Conservation (phyloP, 2,888 invertebrate species). For the Eucera pruinosa region DNA sequence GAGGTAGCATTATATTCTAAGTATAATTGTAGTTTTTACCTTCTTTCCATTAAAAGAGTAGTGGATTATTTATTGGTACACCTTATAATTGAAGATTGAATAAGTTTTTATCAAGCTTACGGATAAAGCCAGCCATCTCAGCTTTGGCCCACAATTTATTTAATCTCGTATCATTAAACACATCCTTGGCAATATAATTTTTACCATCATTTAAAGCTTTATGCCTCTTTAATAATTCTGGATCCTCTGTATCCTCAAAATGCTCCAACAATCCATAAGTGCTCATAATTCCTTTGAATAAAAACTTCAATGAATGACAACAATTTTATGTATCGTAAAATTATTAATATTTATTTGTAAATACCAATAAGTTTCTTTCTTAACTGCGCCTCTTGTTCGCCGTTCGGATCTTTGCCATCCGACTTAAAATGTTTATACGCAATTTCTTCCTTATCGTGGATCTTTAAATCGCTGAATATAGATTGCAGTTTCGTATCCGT, state of each 20-base stretch:
- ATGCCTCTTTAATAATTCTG: conserved; percentile 86
- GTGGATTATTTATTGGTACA: no score
- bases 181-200: conserved; percentile 86
- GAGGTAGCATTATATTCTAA: no score
- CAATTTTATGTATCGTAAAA: background rate
- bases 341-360: background rate
- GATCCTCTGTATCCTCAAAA: conserved; percentile 89
- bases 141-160: conserved; percentile 96
- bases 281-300: conserved; percentile 88
- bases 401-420: conserved; percentile 94
- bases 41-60: no score
- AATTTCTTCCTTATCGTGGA: conserved; percentile 97
- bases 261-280: conserved; percentile 92
- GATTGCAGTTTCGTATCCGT: conserved; percentile 94
- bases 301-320: conserved; percentile 45
- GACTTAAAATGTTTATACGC: conserved; percentile 92
- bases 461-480: conserved; percentile 93
- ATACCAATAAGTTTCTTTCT: conserved; percentile 91
- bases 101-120: conserved; percentile 75
- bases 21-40: no score
- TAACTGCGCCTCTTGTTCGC: conserved; percentile 92
- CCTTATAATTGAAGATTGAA: conserved; percentile 1
- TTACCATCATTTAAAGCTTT: conserved; percentile 84
- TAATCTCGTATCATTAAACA: conserved; percentile 95
- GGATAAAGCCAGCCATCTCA: conserved; percentile 93